These are phyloP conservation scores for Equus quagga DNA, from an alignment of 2,113 vertebrate species.

Conservation along the genomic window DNA sequence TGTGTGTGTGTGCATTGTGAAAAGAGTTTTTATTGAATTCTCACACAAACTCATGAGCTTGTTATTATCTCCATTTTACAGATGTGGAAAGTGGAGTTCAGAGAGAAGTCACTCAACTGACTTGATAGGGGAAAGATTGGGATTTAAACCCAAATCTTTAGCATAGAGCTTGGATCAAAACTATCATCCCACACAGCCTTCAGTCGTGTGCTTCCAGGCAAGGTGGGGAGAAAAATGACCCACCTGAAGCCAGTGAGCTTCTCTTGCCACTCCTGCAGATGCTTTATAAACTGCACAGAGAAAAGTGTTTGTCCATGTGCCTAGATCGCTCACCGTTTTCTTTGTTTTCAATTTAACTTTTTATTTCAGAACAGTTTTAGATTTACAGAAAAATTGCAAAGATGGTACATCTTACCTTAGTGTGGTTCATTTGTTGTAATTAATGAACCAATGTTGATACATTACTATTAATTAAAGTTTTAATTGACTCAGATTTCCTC, in stretches of 20 bases:
- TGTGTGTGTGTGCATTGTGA: not conserved
- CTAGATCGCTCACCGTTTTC: too few species aligned
- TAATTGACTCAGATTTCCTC: too few species aligned
- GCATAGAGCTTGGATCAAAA: not conserved
- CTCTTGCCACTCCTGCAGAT: not conserved
- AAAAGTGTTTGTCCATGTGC: rapidly evolving
- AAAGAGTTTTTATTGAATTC: not conserved
- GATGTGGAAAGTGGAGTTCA: not conserved
- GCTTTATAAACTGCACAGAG: not conserved
- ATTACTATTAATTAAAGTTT: too few species aligned
- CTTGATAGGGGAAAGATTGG: not conserved
- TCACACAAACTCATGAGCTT: not conserved
- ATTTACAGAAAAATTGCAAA: too few species aligned
- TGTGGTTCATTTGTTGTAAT: too few species aligned
- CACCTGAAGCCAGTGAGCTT: too few species aligned
- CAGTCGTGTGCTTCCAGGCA: not conserved
- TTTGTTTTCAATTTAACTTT: too few species aligned
- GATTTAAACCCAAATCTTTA: not conserved
- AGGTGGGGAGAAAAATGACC: rapidly evolving
- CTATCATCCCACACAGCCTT: not conserved
- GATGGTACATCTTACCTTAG: too few species aligned
- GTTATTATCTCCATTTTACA: too few species aligned
- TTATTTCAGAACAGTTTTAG: too few species aligned
- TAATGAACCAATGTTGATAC: too few species aligned
- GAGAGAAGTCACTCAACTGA: not conserved